These are phyloP conservation scores for Callipepla californica DNA, from an alignment of 2,113 vertebrate genomes.

Conservation along the genomic window DNA sequence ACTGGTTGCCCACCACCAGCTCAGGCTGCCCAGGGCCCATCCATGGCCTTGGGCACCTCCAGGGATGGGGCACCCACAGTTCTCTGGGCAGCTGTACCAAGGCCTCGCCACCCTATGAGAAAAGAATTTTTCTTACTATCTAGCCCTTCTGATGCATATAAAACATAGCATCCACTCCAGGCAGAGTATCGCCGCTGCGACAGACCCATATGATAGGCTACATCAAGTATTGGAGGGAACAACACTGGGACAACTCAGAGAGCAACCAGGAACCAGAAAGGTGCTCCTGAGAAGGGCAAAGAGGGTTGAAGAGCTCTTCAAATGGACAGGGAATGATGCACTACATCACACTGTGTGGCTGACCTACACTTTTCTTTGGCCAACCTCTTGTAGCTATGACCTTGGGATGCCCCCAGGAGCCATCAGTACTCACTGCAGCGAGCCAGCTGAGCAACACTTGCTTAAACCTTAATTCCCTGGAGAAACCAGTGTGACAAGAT, in stretches of 20 bases:
- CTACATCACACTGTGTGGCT: rapidly evolving
- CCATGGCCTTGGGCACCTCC: too few species aligned
- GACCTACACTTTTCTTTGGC: background rate
- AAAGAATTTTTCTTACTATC: too few species aligned
- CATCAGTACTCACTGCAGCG: background rate
- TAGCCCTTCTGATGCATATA: too few species aligned
- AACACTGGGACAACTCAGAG: background rate
- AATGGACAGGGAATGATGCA: background rate
- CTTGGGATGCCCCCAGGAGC: background rate
- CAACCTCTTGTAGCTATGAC: background rate
- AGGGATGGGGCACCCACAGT: too few species aligned
- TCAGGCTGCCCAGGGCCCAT: too few species aligned
- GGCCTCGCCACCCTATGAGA: too few species aligned
- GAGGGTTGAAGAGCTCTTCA: background rate
- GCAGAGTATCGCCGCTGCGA: rapidly evolving
- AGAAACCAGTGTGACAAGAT: background rate
- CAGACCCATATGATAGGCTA: background rate
- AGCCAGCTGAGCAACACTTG: background rate
- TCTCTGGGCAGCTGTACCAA: too few species aligned
- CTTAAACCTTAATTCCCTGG: background rate
- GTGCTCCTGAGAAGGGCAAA: background rate
- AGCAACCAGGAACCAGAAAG: background rate
- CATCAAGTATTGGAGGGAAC: background rate
- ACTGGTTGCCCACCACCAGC: too few species aligned
- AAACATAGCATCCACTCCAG: background rate